A percentile compares a stretch with the other conserved stretches of the same genome.
phyloP scores from a whole-genome alignment of 2,888 invertebrate species.

The Ormyrus pomaceus region DNA sequence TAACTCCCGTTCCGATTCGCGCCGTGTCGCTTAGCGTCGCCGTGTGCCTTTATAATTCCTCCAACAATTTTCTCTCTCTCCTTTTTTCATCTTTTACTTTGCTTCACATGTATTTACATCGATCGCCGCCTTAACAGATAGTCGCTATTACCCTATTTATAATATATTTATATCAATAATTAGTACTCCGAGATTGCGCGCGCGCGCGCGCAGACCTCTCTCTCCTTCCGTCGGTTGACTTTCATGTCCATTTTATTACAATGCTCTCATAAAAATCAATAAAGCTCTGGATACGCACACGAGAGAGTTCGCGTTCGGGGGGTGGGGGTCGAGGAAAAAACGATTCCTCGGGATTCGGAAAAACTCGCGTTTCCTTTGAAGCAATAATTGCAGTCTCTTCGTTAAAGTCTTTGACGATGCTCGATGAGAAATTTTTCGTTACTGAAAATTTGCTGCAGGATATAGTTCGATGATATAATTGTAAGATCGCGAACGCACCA shows the following conservation, averaged over 20 bases:
- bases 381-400: too few relatives aligned
- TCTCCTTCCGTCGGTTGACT: constrained; percentile 20
- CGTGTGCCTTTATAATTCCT: constrained; percentile 4
- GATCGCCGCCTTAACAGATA: constrained; percentile 69
- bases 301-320: too few relatives aligned
- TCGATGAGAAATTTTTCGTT: too few relatives aligned
- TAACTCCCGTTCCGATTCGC: constrained; percentile 28
- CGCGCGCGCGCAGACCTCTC: constrained; percentile 25
- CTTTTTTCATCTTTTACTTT: constrained; percentile 26
- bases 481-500: too few relatives aligned
- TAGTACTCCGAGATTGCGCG: constrained; percentile 57
- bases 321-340: too few relatives aligned
- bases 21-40: constrained; percentile 21
- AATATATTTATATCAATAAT: constrained; percentile 63
- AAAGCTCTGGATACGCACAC: constrained; percentile 7
- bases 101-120: constrained; percentile 70
- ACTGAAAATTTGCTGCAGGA: not conserved
- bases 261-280: constrained; percentile 20
- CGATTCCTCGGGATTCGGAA: too few relatives aligned
- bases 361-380: too few relatives aligned
- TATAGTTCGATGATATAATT: too few relatives aligned
- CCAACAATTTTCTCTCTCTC: not conserved
- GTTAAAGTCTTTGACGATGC: too few relatives aligned
- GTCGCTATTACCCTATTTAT: constrained; percentile 70
- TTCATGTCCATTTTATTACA: constrained; percentile 27